Evolutionary conservation across 2,888 invertebrate species (phyloP), one percentile per base, ranked within the genome.

Genomic region (Pterostichus niger): DNA sequence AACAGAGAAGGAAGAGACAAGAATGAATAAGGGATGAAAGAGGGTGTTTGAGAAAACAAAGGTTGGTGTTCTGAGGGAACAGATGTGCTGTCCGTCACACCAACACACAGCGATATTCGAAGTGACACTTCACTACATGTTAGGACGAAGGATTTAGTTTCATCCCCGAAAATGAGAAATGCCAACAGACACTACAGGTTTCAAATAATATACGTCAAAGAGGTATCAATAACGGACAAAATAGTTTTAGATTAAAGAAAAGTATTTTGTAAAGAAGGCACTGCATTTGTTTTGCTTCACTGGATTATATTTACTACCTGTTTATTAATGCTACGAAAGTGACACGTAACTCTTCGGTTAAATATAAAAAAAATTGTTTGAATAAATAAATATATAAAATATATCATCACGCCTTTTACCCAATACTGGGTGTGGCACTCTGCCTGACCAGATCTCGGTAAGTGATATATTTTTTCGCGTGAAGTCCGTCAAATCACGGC

Each of bases 11-110:
- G 11, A 31, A 64, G n/a, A n/a, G 33, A 33, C 33, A n/a, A 13
- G 64, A 64, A 64, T 64, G 64, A 64, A 64, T 64, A 64, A 64
- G 64, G 64, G 64, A 64, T 64, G 64, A 64, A 64, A 64, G 35
- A 64, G 64, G 64, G 13, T 64, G 64, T 64, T 64, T 35, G 64
- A 64, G 64, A 64, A 64, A 64, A 33, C 33, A 64, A 64, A 35
- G 13, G n/a, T 1, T 33, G 11, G 17, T 64, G 35, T 61, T 61
- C 35, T 61, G 59, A 31, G 64, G 64, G 13, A 64, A 33, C 64
- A 64, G 64, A 64, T 64, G 64, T n/a, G 33, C 64, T 64, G 64
- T 64, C 64, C 64, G 33, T 64, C 64, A 64, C 64, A n/a, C 0
- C 13, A 13, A 33, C 35, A 49, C 49, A 35, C 9, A 40, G 40